Percentiles rank a stretch among this genome's conserved stretches.
Conservation (phyloP, 2,113 vertebrate genomes). For the Leucopsar rothschildi region DNA sequence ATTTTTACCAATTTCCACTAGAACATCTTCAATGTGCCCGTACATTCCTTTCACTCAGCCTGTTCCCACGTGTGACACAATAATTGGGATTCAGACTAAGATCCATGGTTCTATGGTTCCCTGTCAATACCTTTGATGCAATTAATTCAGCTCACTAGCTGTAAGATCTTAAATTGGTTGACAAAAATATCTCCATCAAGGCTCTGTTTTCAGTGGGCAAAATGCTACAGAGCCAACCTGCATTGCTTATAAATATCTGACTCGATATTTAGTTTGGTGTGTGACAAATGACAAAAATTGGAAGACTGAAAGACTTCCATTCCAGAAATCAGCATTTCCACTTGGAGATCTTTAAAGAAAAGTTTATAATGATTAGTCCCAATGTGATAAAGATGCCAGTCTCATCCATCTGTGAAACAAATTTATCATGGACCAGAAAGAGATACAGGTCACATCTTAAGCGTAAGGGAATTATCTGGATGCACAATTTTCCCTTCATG, state of each 20-base stretch:
- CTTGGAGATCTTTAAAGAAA: not conserved
- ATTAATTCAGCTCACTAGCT: not conserved
- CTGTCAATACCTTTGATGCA: not conserved
- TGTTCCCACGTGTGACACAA: not conserved
- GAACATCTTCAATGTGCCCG: not conserved
- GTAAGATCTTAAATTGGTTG: not conserved
- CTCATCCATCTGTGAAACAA: not conserved
- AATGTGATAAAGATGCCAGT: not conserved
- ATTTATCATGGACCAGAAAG: not conserved
- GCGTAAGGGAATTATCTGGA: not conserved
- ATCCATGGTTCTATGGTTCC: fast-evolving
- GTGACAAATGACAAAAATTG: not conserved
- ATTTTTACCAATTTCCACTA: not conserved
- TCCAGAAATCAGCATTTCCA: not conserved
- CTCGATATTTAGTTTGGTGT: not conserved
- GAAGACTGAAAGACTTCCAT: not conserved
- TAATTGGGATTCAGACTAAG: not conserved
- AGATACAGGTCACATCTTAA: not conserved
- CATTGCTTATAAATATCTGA: not conserved
- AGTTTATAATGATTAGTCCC: not conserved
- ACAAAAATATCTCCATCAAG: not conserved
- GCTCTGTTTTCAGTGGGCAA: not conserved
- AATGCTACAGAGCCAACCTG: not conserved
- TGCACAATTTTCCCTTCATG: not conserved
- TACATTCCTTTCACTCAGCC: not conserved